Evolutionary conservation across 2,113 vertebrate genomes (phyloP), one percentile per base, ranked within the genome.

Genomic region (Halcyon senegalensis): DNA sequence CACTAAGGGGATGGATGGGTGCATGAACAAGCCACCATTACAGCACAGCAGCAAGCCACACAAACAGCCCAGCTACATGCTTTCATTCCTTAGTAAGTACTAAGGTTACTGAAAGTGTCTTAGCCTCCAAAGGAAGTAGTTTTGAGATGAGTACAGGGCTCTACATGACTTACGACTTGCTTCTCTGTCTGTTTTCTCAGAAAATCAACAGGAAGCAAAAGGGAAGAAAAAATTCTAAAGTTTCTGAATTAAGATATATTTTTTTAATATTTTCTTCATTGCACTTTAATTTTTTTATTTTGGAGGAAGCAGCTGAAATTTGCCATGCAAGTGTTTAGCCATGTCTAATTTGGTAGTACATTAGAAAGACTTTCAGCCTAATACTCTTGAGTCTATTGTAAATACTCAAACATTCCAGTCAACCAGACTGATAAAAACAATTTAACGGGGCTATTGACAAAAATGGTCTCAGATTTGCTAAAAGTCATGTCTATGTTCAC

Each of bases 371-470:
- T 96, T 96, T 95, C 96, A 97, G 89, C 87, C 93, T 98, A 98
- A 97, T 81, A 31, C 19, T 92, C 87, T 94, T 96, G 97, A 97
- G 97, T 97, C 97, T 97, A 56, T 95, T 94, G 90, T 87, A 98
- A 97, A 97, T 93, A 97, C 93, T 97, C 75, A 31, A 97, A 97
- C 97, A 98, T 98, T 98, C 96, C 98, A 97, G 93, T 50, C 97
- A 98, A 98, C 95, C 96, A 96, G 94, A 97, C 97, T 97, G 97
- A 98, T 98, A 97, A 97, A 98, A 98, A 97, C 97, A 97, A 98
- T 98, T 98, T 98, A 98, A 98, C 63, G 70, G 97, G 92, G 97
- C 97, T 98, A 95, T 92, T 94, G 91, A 86, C 83, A 84, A 97
- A 90, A 90, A 83, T 66, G 91, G 97, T 95, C 97, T 97, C 97